phyloP scores from a whole-genome alignment of 2,888 invertebrate genomes.

The Orthonevra nobilis region DNA sequence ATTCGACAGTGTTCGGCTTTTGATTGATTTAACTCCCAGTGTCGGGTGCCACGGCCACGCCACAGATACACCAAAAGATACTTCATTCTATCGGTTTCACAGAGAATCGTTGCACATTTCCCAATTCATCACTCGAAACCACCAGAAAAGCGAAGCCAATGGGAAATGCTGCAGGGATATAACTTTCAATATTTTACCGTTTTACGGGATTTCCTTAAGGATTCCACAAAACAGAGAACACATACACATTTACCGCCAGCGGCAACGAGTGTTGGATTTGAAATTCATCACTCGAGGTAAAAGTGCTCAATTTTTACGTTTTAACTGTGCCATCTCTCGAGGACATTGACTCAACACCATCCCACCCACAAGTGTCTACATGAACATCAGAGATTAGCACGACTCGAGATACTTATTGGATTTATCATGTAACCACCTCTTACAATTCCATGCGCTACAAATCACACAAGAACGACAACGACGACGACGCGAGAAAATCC shows the following conservation, averaged over 20 bases:
- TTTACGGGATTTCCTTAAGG: too few relatives aligned
- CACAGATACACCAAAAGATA: too few relatives aligned
- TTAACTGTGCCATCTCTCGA: background rate
- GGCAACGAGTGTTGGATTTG: too few relatives aligned
- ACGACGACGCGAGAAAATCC: constrained; percentile 35
- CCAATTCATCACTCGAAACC: constrained; percentile 27
- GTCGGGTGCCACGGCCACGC: too few relatives aligned
- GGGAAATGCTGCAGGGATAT: too few relatives aligned
- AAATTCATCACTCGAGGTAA: background rate
- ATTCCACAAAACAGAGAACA: too few relatives aligned
- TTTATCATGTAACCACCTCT: constrained; percentile 29
- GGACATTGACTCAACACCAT: constrained; percentile 24
- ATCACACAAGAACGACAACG: too few relatives aligned
- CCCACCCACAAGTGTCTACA: constrained; percentile 39
- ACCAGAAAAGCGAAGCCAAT: background rate
- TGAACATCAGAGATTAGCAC: constrained; percentile 49
- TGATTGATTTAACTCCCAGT: constrained; percentile 58
- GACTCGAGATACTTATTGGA: constrained; percentile 49
- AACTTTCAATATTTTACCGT: too few relatives aligned
- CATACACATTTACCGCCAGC: too few relatives aligned
- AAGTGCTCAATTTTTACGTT: too few relatives aligned
- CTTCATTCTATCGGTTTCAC: too few relatives aligned
- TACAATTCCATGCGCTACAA: constrained; percentile 43
- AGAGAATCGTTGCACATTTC: background rate
- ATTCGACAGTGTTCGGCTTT: constrained; percentile 32